Percentiles rank a stretch among this genome's conserved stretches.
Conservation (phyloP, 2,888 invertebrate genomes). For the Ochlodes sylvanus region DNA sequence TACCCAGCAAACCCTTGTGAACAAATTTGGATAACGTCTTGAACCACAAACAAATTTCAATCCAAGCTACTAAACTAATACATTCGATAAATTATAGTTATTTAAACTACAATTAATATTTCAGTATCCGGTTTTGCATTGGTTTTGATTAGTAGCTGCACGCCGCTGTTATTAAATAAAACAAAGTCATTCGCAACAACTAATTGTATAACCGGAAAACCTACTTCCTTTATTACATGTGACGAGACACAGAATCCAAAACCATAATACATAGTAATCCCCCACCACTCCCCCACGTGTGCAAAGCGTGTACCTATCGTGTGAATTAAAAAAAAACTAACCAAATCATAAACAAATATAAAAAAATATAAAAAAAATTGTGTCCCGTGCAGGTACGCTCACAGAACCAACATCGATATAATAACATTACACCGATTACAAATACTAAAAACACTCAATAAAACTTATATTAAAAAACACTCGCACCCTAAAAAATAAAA, state of each 20-base stretch:
- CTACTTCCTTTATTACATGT: neutral
- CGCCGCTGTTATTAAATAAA: neutral
- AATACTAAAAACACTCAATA: neutral
- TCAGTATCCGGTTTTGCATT: constrained; percentile 27
- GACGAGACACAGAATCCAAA: neutral
- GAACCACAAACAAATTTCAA: no score
- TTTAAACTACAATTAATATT: neutral
- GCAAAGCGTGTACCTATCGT: constrained; percentile 5
- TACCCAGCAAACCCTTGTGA: no score
- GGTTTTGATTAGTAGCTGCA: constrained; percentile 7
- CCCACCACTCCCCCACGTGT: neutral
- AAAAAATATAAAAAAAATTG: constrained; percentile 30
- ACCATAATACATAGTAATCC: neutral
- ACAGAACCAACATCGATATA: constrained; percentile 19
- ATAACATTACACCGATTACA: neutral
- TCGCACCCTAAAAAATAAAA: neutral
- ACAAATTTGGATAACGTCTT: no score
- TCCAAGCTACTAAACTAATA: no score
- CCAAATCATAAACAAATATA: constrained; percentile 20
- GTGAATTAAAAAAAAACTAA: neutral
- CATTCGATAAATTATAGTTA: no score
- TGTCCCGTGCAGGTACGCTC: constrained; percentile 35
- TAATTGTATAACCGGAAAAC: neutral
- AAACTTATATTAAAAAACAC: neutral
- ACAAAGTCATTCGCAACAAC: neutral